Base-by-base conservation (phyloP, 2,113 vertebrate species). In the Galemys pyrenaicus region DNA sequence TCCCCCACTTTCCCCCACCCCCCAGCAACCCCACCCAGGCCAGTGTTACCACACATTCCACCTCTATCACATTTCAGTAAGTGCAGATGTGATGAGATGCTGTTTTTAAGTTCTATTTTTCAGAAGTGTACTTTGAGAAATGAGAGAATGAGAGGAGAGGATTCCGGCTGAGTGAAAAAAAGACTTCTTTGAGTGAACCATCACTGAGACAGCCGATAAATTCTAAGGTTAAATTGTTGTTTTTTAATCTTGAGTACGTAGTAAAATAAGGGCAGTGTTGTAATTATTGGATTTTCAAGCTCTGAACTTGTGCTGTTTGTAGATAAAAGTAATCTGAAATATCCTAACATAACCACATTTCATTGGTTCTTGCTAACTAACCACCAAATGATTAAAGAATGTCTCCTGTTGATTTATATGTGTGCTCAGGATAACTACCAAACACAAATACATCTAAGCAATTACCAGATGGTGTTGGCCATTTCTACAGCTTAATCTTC, bases 341-440 rank as follows among this genome's bases (percentile, higher is more conserved):
- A 68, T 32, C 51, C 20, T 46, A 46, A 26, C 0, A 0, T 91
- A 22, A 30, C 0, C 0, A 22, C 1, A n/a, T n/a, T 71, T 73
- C 20, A 24, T 65, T 88, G 35, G 13, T 73, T 88, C 79, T 41
- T 54, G 54, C 51, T 71, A 44, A 24, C 22, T 71, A 44, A 20
- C 22, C 17, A 60, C 35, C 49, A 71, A 91, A 78, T 39, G 49
- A 46, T 32, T 54, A 6, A 86, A 39, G 35, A 51, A 74, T 68
- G 41, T 78, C 26, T 32, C 41, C 9, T 41, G 37, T 2, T 56
- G 44, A 83, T 64, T 62, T 74, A 51, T 83, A 68, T 37, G 8
- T 19, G 11, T 60, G 5, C 9, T 20, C 56, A 73, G 11, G 3
- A 24, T 35, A 32, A 8, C 39, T 95, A 74, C 44, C 46, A 86